Evolutionary conservation across 2,888 invertebrate species (phyloP), one percentile per base, ranked within the genome.

Genomic region (Pyrgus malvae): DNA sequence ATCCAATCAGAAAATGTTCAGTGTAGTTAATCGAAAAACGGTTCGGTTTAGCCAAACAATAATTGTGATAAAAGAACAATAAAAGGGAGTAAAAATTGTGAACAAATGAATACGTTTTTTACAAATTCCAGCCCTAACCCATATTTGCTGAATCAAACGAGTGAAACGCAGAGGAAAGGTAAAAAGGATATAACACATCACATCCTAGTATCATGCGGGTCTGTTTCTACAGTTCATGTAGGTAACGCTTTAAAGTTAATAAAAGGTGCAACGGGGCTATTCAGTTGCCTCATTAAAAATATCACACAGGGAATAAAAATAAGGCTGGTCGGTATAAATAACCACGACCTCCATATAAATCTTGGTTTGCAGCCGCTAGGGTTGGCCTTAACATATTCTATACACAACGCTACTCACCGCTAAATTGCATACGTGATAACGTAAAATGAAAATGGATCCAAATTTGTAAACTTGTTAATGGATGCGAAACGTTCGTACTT

Each of bases 301-400:
- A 87, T 86, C 86, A 86, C 84, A 84, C 80, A 71, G 75, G 81
- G 80, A 84, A 86, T 87, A 87, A 87, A 88, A 88, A 86, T 85
- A 82, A 83, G 80, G 80, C 68, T 72, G 74, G 74, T 68, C 66
- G 65, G 74, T 82, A 84, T 87, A 88, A 88, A 88, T 87, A 84
- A 85, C 85, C 71, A 75, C 78, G 69, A 74, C 73, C 80, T 78
- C 72, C 67, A 69, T 80, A 87, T 88, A 88, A 86, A 86, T 86
- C 85, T 86, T 84, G 80, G 84, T 84, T 83, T 80, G 74, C 76
- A 76, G 75, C 71, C 65, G 61, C 61, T 68, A 86, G 87, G 85
- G 86, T 66, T 85, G 83, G 65, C 78, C 37, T 37, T 55, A 72
- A 68, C 27, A 44, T 3, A 11, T 33, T 23, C 42, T 35, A 25